Base-by-base conservation (phyloP, 2,888 invertebrate genomes). In the Drosophila maculinotata region DNA sequence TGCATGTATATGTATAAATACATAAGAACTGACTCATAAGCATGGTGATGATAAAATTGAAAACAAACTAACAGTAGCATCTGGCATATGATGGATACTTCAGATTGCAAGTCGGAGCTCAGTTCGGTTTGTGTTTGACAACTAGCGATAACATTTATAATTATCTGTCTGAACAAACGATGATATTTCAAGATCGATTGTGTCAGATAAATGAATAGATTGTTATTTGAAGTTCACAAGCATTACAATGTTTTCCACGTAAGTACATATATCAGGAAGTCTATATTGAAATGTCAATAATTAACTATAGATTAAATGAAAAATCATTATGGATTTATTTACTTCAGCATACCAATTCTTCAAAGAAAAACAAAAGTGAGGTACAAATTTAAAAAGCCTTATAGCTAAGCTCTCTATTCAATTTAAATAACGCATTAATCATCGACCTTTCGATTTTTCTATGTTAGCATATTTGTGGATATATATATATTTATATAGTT, bases 361-460 rank as follows among this genome's bases (percentile, higher is more conserved):
- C 63, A 82, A 45, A 69, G 73, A 64, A 74, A 72, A 84, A 70
- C 69, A 84, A 60, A 62, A 64, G 44, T 79, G 72, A 85, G 86
- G 79, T 87, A 86, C 72, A 87, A 85, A 86, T 86, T 82, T 77
- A 85, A 87, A 72, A 81, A 82, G 87, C 64, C 86, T 80, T 87
- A 87, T 7, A 70, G 58, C 87, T 85, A 81, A 44, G 60, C 77
- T 62, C 67, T 78, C 42, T 80, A 65, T 66, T 63, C 70, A 70
- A 54, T 68, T 80, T 74, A 81, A 85, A 70, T 87, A 87, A 87
- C 87, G 75, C 70, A 84, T 56, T 63, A 73, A 52, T 77, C 51
- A 77, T 84, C 82, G 70, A 81, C 56, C 58, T 63, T 47, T 57
- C 77, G 80, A 69, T 73, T 59, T 20, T 48, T 47, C 48, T 62